A percentile compares a stretch with the other conserved stretches of the same genome.
Evolutionary conservation across 2,888 invertebrate species (phyloP).

Genomic region (Vanessa cardui): DNA sequence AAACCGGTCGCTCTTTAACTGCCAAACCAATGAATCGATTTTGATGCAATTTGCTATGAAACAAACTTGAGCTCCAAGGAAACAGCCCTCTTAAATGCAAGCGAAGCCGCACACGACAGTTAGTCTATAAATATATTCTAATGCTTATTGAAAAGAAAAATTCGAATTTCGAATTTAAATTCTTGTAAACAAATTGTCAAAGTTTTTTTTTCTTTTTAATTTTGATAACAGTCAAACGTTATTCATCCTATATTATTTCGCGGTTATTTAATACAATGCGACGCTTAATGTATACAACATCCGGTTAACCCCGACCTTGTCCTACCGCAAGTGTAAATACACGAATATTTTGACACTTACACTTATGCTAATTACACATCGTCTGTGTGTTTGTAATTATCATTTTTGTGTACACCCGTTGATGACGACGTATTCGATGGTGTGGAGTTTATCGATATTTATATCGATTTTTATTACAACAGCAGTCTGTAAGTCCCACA

Average conservation of each 20-base stretch:
- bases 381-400: constrained; percentile 14
- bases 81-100: too few species aligned
- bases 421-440: not conserved
- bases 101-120: too few species aligned
- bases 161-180: too few species aligned
- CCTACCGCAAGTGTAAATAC: constrained; percentile 18
- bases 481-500: too few species aligned
- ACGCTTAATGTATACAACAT: constrained; percentile 1
- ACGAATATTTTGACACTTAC: constrained; percentile 29
- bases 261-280: not conserved
- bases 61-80: too few species aligned
- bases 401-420: constrained; percentile 17
- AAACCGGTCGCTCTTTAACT: too few species aligned
- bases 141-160: too few species aligned
- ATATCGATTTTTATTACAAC: too few species aligned
- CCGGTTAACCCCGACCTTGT: constrained; percentile 20
- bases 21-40: too few species aligned
- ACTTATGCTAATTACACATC: constrained; percentile 19
- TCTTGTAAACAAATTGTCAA: too few species aligned
- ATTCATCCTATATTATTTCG: not conserved
- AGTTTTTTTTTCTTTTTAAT: not conserved
- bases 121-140: too few species aligned
- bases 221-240: not conserved
- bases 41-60: too few species aligned
- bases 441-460: not conserved